These are phyloP conservation scores for Danio aesculapii DNA, from an alignment of 2,797 vertebrate species.

Conservation along the genomic window DNA sequence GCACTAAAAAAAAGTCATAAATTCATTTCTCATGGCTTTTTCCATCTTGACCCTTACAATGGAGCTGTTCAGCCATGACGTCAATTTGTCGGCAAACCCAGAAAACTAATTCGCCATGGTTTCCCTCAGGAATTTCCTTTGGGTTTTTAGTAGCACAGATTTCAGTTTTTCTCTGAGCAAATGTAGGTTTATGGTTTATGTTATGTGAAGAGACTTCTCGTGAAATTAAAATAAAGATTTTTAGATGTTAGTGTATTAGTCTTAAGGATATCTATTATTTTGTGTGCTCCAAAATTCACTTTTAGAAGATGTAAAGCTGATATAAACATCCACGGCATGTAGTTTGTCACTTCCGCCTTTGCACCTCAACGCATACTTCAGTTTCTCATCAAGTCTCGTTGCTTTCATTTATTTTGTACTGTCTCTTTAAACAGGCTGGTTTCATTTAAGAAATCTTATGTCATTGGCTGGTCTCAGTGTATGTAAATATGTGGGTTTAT, in stretches of 20 bases:
- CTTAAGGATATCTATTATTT: too few species aligned
- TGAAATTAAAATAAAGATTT: too few species aligned
- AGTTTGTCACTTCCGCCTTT: too few species aligned
- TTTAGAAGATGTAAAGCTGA: too few species aligned
- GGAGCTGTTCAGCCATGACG: slow-evolving; percentile 1
- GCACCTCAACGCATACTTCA: too few species aligned
- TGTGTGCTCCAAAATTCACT: too few species aligned
- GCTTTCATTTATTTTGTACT: too few species aligned
- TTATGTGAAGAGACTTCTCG: neutral
- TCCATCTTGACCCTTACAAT: neutral
- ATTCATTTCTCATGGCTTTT: neutral
- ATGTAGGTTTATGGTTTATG: neutral
- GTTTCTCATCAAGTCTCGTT: too few species aligned
- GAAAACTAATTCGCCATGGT: neutral
- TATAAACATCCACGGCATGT: too few species aligned
- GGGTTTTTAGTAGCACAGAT: neutral
- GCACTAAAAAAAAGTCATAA: neutral
- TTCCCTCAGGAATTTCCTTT: neutral
- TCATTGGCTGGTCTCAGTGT: neutral
- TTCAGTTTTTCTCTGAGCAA: neutral
- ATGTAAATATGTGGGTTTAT: neutral
- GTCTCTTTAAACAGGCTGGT: neutral
- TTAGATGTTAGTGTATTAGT: too few species aligned
- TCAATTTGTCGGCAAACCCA: neutral
- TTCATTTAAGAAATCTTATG: neutral